Conservation (phyloP, 30 jellyfish, hydroid and myxozoan species). For the Aurelia aurita region DNA sequence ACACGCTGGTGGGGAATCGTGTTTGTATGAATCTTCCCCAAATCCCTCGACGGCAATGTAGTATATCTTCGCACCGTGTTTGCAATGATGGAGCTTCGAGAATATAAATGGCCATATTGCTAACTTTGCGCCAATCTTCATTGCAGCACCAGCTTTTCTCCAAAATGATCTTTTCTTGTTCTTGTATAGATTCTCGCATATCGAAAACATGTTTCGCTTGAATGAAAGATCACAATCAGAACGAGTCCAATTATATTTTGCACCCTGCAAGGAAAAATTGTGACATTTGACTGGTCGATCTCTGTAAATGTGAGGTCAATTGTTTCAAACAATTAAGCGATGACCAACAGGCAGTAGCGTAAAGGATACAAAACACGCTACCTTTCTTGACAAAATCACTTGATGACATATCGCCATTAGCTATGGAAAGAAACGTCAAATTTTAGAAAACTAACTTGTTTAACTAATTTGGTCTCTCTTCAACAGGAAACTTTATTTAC, state of each 20-base stretch:
- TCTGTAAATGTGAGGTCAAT: no score
- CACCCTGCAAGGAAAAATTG: constrained; percentile 2
- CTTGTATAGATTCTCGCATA: constrained; percentile 2
- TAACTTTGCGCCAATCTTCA: constrained; percentile 38
- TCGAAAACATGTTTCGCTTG: constrained; percentile 21
- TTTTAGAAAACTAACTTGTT: no score
- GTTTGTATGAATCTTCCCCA: background rate
- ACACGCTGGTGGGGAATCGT: background rate
- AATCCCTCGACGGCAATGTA: constrained; percentile 38
- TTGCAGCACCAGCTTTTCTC: constrained; percentile 15
- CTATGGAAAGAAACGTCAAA: no score
- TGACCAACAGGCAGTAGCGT: no score
- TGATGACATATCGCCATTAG: no score
- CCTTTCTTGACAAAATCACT: no score
- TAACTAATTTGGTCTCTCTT: no score
- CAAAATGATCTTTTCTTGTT: constrained; percentile 2
- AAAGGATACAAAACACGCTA: no score
- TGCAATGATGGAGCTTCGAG: constrained; percentile 50
- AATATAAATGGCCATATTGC: constrained; percentile 48
- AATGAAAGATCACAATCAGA: constrained; percentile 29
- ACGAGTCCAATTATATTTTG: constrained; percentile 40
- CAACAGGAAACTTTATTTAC: no score
- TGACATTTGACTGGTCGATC: no score
- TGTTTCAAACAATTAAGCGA: no score
- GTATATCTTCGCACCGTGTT: constrained; percentile 54